Evolutionary conservation across 2,113 vertebrate genomes (phyloP).

Genomic region (Gnathochromis pfefferi): DNA sequence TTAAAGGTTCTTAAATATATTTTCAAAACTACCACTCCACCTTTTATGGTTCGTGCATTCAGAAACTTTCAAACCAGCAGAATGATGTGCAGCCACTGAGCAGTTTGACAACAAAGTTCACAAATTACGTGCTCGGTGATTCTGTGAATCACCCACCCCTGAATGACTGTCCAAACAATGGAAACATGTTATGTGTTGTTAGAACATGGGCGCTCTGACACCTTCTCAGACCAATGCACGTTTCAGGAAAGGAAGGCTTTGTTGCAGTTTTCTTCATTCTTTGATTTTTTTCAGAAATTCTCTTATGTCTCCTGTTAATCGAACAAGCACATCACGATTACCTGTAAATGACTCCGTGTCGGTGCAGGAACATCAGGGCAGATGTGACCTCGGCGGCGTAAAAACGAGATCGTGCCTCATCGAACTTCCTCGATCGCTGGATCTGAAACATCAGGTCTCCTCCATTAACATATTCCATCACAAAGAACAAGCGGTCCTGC

Average conservation of each 20-base stretch:
- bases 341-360: slow-evolving; percentile 95
- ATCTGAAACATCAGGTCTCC: slow-evolving; percentile 99
- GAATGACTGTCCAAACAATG: background rate
- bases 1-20: background rate
- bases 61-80: background rate
- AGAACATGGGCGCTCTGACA: accelerated
- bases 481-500: slow-evolving; percentile 95
- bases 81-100: background rate
- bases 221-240: background rate
- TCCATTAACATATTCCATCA: slow-evolving; percentile 98
- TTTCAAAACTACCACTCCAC: background rate
- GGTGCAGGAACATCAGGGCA: slow-evolving; percentile 96
- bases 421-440: slow-evolving; percentile 91
- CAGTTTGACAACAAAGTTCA: background rate
- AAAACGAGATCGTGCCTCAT: slow-evolving; percentile 90
- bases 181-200: background rate
- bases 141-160: background rate
- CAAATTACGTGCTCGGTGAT: background rate
- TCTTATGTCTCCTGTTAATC: background rate
- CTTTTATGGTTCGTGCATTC: background rate
- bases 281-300: background rate
- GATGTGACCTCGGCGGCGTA: slow-evolving; percentile 98
- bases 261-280: background rate
- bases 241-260: background rate
- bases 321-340: slow-evolving; percentile 37